Evolutionary conservation across 2,888 invertebrate genomes (phyloP), one percentile per base, ranked within the genome.

Genomic region (Plagiodera versicolora): DNA sequence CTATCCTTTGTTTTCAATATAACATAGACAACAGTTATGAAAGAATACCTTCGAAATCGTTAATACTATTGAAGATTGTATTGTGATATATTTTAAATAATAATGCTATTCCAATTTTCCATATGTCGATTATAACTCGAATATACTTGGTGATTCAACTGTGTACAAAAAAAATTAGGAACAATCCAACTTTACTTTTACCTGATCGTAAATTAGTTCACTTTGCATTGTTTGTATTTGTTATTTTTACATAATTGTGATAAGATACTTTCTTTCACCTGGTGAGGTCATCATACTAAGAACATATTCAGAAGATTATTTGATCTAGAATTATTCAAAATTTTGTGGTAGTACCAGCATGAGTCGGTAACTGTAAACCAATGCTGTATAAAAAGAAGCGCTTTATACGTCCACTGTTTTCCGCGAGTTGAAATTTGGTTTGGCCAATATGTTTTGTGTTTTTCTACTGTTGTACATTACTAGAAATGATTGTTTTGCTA

Each of bases 301-400:
- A 53, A 61, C 61, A 61, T 56, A 61, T 44, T 51, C 56, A 54
- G 32, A 16, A 54, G 49, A 45, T 58, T 54, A 55, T 58, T 53
- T 55, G 46, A 60, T 54, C 48, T 50, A 50, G 51, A 59, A 63
- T 58, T 64, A 64, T 64, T 64, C 61, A 58, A 56, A 58, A 56
- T 53, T 59, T 61, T 61, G 58, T 50, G 56, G 49, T 51, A 58
- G 56, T 64, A 64, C 64, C 64, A 58, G 64, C 64, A 64, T 64
- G 58, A 59, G 46, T 46, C 45, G 54, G 46, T 64, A 64, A 58
- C 61, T 48, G 64, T 58, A 61, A 58, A 58, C 24, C 14, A 44
- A 18, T 14, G 19, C 17, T 58, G 47, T 44, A 57, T 58, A 55
- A 55, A 55, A 24, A 39, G 35, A 28, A 32, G 19, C 35, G 24